Percentiles rank a stretch among this genome's conserved stretches.
Conservation (phyloP, 2,888 invertebrate species). For the Chymomyza procnemis region DNA sequence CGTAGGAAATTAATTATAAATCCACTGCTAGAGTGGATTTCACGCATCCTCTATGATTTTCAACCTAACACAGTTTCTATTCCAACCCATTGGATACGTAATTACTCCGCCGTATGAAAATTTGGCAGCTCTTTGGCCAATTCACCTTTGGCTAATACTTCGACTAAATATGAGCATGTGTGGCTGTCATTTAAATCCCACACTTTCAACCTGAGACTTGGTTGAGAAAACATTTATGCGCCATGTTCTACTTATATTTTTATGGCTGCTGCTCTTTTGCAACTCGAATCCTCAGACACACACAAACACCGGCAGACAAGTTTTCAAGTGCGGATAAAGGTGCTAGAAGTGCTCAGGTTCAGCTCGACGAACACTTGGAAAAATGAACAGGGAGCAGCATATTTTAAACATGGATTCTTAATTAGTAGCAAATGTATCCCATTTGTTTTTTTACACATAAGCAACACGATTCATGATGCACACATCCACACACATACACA, state of each 20-base stretch:
- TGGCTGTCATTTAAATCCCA: background rate
- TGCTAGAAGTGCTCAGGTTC: constrained; percentile 19
- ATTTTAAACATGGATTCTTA: constrained; percentile 76
- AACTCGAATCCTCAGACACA: constrained; percentile 53
- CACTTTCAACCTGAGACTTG: constrained; percentile 20
- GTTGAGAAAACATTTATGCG: constrained; percentile 62
- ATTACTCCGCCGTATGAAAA: background rate
- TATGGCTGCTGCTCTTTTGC: constrained; percentile 63
- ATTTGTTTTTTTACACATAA: constrained; percentile 56
- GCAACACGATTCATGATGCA: constrained; percentile 57
- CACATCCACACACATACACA: constrained; percentile 44
- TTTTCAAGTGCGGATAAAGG: background rate
- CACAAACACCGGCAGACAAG: constrained; percentile 8
- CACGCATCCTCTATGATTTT: too few species aligned
- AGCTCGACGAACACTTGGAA: constrained; percentile 26
- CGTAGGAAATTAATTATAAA: too few species aligned
- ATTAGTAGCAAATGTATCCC: constrained; percentile 74
- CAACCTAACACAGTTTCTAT: background rate
- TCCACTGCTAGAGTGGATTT: too few species aligned
- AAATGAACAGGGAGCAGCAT: constrained; percentile 55
- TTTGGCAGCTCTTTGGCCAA: background rate
- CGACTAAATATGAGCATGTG: background rate
- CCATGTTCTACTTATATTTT: constrained; percentile 72
- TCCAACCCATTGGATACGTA: background rate
- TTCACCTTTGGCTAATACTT: background rate